A percentile compares a stretch with the other conserved stretches of the same genome.
These are phyloP conservation scores for Peromyscus eremicus DNA, from an alignment of 2,797 vertebrate species.

Conservation along the genomic window DNA sequence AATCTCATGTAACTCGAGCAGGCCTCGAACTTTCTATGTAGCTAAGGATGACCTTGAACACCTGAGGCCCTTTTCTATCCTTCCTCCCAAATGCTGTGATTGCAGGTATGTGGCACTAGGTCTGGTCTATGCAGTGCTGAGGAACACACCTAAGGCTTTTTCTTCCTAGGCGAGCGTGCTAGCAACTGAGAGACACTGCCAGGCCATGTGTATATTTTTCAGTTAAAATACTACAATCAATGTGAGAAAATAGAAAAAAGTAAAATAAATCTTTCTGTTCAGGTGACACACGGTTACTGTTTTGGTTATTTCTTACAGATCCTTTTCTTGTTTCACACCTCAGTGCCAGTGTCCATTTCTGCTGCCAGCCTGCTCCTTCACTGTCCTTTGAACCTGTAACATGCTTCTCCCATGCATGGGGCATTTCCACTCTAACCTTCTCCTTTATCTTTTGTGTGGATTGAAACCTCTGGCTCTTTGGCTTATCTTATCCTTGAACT, in stretches of 20 bases:
- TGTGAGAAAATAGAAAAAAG: constrained; percentile 28
- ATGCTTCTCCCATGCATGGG: background rate
- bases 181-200: background rate
- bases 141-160: background rate
- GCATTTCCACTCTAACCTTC: background rate
- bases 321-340: background rate
- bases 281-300: background rate
- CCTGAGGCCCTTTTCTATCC: background rate
- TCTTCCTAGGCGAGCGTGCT: background rate
- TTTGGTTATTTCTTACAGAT: background rate
- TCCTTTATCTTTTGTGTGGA: background rate
- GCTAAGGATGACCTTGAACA: background rate
- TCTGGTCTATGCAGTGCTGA: background rate
- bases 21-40: background rate
- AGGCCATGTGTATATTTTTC: background rate
- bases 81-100: background rate
- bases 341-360: background rate
- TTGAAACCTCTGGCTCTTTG: background rate
- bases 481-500: constrained; percentile 3
- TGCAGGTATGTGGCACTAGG: background rate
- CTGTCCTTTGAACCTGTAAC: background rate
- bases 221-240: background rate
- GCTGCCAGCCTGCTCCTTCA: background rate
- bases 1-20: background rate
- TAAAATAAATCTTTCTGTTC: background rate